These are phyloP conservation scores for Ptilorrhoa leucosticta DNA, from an alignment of 2,113 vertebrate genomes.

Conservation along the genomic window DNA sequence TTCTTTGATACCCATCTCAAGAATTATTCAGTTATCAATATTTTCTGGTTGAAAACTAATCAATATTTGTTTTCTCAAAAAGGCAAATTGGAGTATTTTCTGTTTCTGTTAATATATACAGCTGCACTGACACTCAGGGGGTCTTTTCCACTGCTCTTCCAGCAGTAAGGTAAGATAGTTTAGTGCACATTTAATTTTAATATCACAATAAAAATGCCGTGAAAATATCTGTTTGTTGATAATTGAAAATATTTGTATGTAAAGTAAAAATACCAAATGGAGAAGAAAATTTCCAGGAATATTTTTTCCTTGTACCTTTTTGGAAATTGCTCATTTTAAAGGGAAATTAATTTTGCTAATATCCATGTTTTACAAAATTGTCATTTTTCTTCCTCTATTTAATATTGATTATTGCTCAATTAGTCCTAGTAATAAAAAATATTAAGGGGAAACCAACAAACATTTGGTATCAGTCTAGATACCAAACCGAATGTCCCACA, in stretches of 20 bases:
- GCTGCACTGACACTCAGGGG: not conserved
- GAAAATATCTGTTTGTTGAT: not conserved
- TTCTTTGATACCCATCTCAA: not conserved
- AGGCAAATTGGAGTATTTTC: not conserved
- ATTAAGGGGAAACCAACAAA: not conserved
- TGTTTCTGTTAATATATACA: not conserved
- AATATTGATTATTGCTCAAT: not conserved
- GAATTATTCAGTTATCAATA: not conserved
- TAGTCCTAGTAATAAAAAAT: not conserved
- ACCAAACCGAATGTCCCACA: not conserved
- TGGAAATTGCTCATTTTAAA: not conserved
- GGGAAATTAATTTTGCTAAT: not conserved
- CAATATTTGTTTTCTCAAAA: not conserved
- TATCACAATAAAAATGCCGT: not conserved
- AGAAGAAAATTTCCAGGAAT: not conserved
- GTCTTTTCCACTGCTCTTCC: not conserved
- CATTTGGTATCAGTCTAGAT: not conserved
- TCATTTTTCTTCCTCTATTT: not conserved
- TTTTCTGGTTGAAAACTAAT: not conserved
- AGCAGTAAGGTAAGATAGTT: not conserved
- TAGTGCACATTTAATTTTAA: not conserved
- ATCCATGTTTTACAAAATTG: not conserved
- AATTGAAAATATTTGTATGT: not conserved
- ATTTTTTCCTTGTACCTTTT: not conserved
- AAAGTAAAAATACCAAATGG: not conserved